A percentile compares a stretch with the other conserved stretches of the same genome.
These are phyloP conservation scores for Trogon melanurus DNA, from an alignment of 2,113 vertebrate genomes.

Conservation along the genomic window DNA sequence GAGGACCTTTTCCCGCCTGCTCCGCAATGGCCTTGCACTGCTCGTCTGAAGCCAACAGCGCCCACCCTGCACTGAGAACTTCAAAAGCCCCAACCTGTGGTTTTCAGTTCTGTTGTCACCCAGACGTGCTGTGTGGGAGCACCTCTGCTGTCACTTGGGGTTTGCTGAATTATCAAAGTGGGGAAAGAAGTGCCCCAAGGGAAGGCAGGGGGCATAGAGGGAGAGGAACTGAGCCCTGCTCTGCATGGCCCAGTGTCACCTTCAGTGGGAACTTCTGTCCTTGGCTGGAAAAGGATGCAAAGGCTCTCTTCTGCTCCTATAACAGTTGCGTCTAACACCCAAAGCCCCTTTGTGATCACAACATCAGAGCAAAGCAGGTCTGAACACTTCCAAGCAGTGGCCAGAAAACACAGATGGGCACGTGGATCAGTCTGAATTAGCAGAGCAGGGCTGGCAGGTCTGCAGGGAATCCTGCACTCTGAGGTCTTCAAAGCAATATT, in stretches of 20 bases:
- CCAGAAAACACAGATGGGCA: background rate
- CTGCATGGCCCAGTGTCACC: background rate
- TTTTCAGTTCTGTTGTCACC: fast-evolving
- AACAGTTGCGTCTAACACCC: background rate
- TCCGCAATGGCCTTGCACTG: background rate
- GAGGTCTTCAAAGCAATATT: background rate
- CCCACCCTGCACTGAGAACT: background rate
- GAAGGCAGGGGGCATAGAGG: background rate
- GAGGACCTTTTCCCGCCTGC: background rate
- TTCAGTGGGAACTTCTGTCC: background rate
- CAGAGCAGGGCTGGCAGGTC: background rate
- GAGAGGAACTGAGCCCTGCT: background rate
- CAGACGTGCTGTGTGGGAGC: background rate
- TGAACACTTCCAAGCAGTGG: background rate
- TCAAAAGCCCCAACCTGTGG: background rate
- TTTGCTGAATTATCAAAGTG: background rate
- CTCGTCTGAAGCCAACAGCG: background rate
- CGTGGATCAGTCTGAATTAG: background rate
- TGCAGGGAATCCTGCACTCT: background rate
- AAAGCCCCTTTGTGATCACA: background rate
- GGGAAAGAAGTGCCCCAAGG: fast-evolving
- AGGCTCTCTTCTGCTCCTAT: background rate
- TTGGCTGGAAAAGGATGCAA: background rate
- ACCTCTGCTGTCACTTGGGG: background rate
- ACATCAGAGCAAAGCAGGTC: background rate